Conservation (phyloP, 2,888 invertebrate species). For the Allophyes oxyacanthae region DNA sequence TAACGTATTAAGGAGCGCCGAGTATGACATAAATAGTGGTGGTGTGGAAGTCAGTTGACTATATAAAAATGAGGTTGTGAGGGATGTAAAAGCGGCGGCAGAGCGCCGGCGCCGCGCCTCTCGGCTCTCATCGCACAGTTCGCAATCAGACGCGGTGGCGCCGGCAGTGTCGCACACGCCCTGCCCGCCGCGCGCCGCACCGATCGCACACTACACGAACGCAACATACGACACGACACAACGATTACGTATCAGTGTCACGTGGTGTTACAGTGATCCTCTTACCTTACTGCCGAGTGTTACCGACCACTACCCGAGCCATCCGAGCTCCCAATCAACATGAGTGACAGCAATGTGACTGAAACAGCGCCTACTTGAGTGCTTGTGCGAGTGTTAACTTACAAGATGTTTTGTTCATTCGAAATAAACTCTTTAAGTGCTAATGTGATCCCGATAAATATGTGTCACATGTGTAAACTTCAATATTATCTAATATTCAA, state of each 20-base stretch:
- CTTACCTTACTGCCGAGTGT: slow-evolving; percentile 30
- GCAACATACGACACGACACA: slow-evolving; percentile 48
- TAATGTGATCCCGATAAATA: slow-evolving; percentile 69
- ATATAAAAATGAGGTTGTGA: slow-evolving; percentile 87
- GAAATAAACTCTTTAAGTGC: slow-evolving; percentile 67
- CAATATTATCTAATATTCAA: slow-evolving; percentile 77
- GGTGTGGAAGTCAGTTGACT: slow-evolving; percentile 88
- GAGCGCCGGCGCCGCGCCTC: slow-evolving; percentile 85
- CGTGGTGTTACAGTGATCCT: slow-evolving; percentile 51
- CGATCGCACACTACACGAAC: slow-evolving; percentile 55
- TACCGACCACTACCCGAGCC: slow-evolving; percentile 49
- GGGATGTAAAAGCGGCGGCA: slow-evolving; percentile 77
- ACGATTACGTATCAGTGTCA: slow-evolving; percentile 52
- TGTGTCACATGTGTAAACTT: slow-evolving; percentile 70
- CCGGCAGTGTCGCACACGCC: slow-evolving; percentile 74
- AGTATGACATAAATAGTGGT: slow-evolving; percentile 88
- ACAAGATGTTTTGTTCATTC: slow-evolving; percentile 75
- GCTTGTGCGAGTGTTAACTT: slow-evolving; percentile 73
- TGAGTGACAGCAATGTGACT: slow-evolving; percentile 69
- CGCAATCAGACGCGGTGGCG: slow-evolving; percentile 83
- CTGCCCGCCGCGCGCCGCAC: slow-evolving; percentile 69
- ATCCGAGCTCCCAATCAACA: slow-evolving; percentile 48
- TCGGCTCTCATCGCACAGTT: slow-evolving; percentile 75
- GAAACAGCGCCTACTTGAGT: slow-evolving; percentile 70
- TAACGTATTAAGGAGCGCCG: slow-evolving; percentile 85